Conservation (phyloP, 2,797 vertebrate genomes). For the Anguilla obscura region DNA sequence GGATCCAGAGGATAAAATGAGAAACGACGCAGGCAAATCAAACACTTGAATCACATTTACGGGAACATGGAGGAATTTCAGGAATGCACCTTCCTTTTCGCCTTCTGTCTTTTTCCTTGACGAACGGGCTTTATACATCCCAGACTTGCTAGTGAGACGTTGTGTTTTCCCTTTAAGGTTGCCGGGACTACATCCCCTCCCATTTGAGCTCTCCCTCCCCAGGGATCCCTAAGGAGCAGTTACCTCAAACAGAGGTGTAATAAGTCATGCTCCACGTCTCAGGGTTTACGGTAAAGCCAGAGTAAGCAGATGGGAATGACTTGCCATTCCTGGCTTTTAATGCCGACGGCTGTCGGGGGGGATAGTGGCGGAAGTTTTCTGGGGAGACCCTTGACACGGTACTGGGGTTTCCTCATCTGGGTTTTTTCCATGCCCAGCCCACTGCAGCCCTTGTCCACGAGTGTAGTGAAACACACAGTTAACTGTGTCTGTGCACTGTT, state of each 20-base stretch:
- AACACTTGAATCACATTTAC: slow-evolving; percentile 47
- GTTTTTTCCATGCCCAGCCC: neutral
- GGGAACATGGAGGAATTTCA: slow-evolving; percentile 53
- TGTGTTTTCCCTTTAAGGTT: slow-evolving; percentile 49
- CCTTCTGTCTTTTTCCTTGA: slow-evolving; percentile 26
- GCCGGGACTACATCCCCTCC: slow-evolving; percentile 58
- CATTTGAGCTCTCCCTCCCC: slow-evolving; percentile 43
- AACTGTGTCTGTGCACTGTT: neutral
- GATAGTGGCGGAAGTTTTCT: slow-evolving; percentile 9
- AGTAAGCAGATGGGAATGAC: slow-evolving; percentile 39
- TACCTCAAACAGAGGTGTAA: slow-evolving; percentile 34
- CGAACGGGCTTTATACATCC: slow-evolving; percentile 45
- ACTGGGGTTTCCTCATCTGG: slow-evolving; percentile 31
- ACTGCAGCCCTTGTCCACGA: neutral
- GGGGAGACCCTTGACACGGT: slow-evolving; percentile 35
- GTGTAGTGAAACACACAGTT: neutral
- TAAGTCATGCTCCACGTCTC: slow-evolving; percentile 61
- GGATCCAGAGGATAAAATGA: slow-evolving; percentile 30
- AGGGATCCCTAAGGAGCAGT: slow-evolving; percentile 32
- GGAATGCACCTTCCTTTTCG: slow-evolving; percentile 52
- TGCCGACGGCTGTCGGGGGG: slow-evolving; percentile 35
- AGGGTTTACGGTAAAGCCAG: slow-evolving; percentile 61
- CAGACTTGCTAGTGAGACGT: slow-evolving; percentile 49
- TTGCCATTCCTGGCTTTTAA: slow-evolving; percentile 40
- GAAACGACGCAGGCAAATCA: slow-evolving; percentile 28